Conservation (phyloP, 2,888 invertebrate genomes). For the Drosophila anomelani region DNA sequence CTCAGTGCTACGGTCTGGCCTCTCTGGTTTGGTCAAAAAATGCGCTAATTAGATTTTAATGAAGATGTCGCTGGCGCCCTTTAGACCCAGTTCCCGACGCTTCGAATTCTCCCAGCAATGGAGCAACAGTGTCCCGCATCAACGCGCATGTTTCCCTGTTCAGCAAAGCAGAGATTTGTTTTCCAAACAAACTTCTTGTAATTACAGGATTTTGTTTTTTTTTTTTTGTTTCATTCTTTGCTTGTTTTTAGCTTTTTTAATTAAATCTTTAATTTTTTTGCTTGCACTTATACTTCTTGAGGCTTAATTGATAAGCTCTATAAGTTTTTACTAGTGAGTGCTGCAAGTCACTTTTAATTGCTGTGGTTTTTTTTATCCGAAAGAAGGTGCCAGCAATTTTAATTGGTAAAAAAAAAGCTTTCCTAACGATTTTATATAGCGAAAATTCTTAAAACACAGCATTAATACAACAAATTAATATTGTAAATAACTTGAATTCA, state of each 20-base stretch:
- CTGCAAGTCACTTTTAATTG: slow-evolving; percentile 34
- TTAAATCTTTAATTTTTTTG: slow-evolving; percentile 3
- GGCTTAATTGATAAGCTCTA: slow-evolving; percentile 6
- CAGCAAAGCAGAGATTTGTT: slow-evolving; percentile 56
- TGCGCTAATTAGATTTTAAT: slow-evolving; percentile 84
- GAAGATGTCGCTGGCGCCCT: slow-evolving; percentile 76
- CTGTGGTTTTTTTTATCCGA: slow-evolving; percentile 24
- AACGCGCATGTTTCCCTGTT: slow-evolving; percentile 65
- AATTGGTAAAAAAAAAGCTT: slow-evolving; percentile 13
- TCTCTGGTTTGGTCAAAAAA: slow-evolving; percentile 48
- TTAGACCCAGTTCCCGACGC: slow-evolving; percentile 5
- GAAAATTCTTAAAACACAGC: too few relatives aligned
- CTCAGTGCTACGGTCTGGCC: slow-evolving; percentile 16
- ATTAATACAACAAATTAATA: too few relatives aligned
- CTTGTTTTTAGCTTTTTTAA: slow-evolving; percentile 11
- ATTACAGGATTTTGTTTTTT: slow-evolving; percentile 7
- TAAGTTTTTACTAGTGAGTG: slow-evolving; percentile 1
- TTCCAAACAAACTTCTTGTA: slow-evolving; percentile 27
- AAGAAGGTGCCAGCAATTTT: background rate
- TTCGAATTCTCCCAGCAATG: slow-evolving; percentile 23
- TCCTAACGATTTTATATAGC: too few relatives aligned
- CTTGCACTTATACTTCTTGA: slow-evolving; percentile 17
- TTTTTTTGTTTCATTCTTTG: background rate
- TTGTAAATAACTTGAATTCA: too few relatives aligned
- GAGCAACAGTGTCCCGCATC: slow-evolving; percentile 62